phyloP scores from a whole-genome alignment of 2,797 vertebrate genomes.

The Corythornis leucogaster region DNA sequence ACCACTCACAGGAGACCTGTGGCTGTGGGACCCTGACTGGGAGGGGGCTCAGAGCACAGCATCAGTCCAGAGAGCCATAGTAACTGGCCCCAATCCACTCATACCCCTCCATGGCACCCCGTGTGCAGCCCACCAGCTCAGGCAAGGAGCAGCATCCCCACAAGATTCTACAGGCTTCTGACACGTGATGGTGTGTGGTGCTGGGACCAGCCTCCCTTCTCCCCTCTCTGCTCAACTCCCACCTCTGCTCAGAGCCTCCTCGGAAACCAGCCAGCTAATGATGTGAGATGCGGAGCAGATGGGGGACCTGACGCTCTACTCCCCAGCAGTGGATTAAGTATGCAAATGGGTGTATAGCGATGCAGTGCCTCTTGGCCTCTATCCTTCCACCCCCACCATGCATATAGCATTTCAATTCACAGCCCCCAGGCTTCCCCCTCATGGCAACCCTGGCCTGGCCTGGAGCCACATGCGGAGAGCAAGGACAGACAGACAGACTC shows the following conservation, averaged over 20 bases:
- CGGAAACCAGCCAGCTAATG: constrained; percentile 71
- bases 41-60: background rate
- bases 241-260: constrained; percentile 39
- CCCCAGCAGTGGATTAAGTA: constrained; percentile 50
- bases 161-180: background rate
- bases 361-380: constrained; percentile 18
- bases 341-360: constrained; percentile 48
- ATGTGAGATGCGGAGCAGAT: constrained; percentile 63
- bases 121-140: background rate
- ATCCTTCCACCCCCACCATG: background rate
- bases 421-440: background rate
- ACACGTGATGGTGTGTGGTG: background rate
- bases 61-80: background rate
- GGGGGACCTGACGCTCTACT: constrained; percentile 56
- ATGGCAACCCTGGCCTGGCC: background rate
- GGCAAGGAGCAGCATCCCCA: background rate
- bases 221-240: constrained; percentile 5
- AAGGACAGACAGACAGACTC: background rate
- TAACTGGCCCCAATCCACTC: fast-evolving
- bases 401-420: background rate
- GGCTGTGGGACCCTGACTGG: fast-evolving
- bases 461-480: background rate
- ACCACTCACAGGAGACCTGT: background rate
- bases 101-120: fast-evolving
- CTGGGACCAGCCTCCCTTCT: background rate